Base-by-base conservation (phyloP, 2,113 vertebrate species). In the Tautogolabrus adspersus region DNA sequence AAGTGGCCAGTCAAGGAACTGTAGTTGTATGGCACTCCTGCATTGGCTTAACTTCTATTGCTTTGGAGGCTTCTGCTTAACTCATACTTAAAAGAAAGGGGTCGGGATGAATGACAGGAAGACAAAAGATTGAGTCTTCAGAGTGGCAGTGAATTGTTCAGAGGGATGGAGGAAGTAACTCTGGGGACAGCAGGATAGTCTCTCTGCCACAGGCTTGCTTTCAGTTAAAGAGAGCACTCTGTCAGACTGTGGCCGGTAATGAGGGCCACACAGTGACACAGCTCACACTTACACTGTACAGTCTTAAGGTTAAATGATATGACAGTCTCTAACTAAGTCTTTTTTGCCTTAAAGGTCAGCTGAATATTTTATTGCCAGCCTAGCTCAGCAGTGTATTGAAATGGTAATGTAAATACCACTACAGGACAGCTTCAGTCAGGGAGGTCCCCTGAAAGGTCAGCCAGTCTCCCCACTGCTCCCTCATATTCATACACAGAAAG, bases 251-350 rank as follows among this genome's bases (percentile, higher is more conserved):
- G 84, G 87, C 87, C 75, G 26, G 81, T 94, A 94, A 95, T 94
- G 94, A 94, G 93, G 82, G 86, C 75, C 87, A 90, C 87, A 76
- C 86, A 79, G 79, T 26, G 59, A 85, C 84, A 84, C 78, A 61
- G 74, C 88, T 84, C 74, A 76, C 69, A 87, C 77, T 86, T 85
- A 78, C 81, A 79, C 86, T 56, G 58, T 84, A 84, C 84, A 87
- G 79, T 92, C 90, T 91, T 93, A 91, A 94, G 95, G 93, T 94
- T 95, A 94, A 95, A 93, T 93, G 81, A 93, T 89, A 92, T 92
- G 93, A 93, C 94, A 93, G 93, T 81, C 82, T 91, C 92, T 93
- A 93, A 93, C 92, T 90, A 90, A 89, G 92, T 91, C 89, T 93
- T 91, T 90, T 90, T 86, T 89, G 82, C 84, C 86, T 93, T 88